Evolutionary conservation across 2,888 invertebrate species (phyloP).

Genomic region (Teleogryllus oceanicus): DNA sequence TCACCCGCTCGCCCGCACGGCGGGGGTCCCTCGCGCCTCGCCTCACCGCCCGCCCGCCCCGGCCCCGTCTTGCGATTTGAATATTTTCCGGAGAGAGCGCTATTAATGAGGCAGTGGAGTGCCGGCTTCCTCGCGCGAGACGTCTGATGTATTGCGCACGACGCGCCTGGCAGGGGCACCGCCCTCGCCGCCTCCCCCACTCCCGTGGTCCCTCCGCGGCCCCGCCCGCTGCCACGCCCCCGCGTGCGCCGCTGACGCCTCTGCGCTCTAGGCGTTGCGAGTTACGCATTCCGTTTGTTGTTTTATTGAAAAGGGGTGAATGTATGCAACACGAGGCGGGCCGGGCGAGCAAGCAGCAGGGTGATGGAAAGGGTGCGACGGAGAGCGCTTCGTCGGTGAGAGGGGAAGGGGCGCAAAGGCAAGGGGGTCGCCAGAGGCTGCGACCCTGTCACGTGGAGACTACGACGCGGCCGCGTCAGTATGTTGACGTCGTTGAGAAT

Average conservation of each 20-base stretch:
- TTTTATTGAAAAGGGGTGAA: conserved; percentile 33
- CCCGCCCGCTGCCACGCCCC: not conserved
- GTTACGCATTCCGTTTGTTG: conserved; percentile 34
- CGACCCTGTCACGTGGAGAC: too few species aligned
- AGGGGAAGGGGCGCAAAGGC: too few species aligned
- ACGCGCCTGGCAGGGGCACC: not conserved
- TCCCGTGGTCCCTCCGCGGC: not conserved
- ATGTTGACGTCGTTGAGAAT: too few species aligned
- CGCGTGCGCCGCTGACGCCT: not conserved
- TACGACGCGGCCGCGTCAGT: too few species aligned
- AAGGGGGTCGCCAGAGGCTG: too few species aligned
- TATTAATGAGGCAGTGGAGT: conserved; percentile 25
- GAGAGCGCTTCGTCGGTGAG: not conserved
- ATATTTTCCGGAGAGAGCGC: conserved; percentile 22
- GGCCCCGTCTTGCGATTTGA: conserved; percentile 21
- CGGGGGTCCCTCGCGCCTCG: not conserved
- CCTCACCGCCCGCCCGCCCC: not conserved
- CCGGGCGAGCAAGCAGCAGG: too few species aligned
- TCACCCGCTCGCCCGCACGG: not conserved
- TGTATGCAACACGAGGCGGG: conserved; percentile 18
- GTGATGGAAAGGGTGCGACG: not conserved
- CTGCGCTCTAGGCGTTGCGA: not conserved
- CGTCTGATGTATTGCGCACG: conserved; percentile 18
- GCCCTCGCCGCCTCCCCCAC: not conserved
- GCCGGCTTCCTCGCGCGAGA: conserved; percentile 5